phyloP scores from a whole-genome alignment of 2,113 vertebrate species.

The Vulpes lagopus region DNA sequence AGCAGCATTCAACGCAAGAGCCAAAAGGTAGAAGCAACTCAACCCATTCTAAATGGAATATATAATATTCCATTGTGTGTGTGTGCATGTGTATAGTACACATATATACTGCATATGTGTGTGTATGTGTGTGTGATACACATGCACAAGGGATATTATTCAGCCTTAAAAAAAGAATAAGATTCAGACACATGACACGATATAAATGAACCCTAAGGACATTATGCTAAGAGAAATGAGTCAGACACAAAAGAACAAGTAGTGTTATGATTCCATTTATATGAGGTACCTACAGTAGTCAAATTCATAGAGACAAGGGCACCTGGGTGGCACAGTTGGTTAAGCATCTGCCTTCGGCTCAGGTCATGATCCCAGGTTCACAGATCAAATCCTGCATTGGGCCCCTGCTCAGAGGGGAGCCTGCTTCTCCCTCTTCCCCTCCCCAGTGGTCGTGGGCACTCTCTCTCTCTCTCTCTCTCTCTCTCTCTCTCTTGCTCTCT shows the following conservation, averaged over 20 bases:
- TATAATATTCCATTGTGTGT: neutral
- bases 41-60: neutral
- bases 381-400: too few species aligned
- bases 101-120: too few species aligned
- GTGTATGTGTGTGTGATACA: neutral
- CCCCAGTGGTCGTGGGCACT: too few species aligned
- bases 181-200: neutral
- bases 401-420: too few species aligned
- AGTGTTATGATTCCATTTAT: neutral
- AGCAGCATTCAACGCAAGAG: neutral
- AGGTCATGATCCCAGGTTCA: too few species aligned
- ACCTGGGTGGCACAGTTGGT: too few species aligned
- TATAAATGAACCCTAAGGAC: neutral
- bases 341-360: too few species aligned
- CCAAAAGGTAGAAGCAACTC: neutral
- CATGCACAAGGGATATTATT: neutral
- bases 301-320: neutral
- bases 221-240: neutral
- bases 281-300: too few species aligned
- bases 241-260: neutral
- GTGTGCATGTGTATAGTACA: neutral
- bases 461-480: too few species aligned
- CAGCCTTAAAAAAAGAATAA: neutral
- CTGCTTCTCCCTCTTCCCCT: too few species aligned
- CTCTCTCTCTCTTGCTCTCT: too few species aligned